Conservation (phyloP, 2,888 invertebrate species). For the Pseudococcus jackbeardsleyi region DNA sequence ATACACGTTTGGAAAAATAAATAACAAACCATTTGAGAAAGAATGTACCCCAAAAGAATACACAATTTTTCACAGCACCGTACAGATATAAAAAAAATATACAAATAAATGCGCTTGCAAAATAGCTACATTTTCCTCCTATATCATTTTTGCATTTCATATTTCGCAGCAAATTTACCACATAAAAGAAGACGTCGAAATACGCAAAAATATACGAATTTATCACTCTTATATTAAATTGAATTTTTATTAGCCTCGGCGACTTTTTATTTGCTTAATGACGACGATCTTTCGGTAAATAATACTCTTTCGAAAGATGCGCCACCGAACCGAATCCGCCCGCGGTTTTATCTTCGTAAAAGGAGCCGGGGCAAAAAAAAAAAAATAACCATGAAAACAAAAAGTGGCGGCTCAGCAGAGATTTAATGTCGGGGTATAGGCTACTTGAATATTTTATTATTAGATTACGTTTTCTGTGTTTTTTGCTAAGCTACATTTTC, state of each 20-base stretch:
- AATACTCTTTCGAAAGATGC: neutral
- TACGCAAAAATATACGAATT: slow-evolving; percentile 15
- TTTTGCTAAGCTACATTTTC: slow-evolving; percentile 14
- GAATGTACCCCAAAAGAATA: slow-evolving; percentile 31
- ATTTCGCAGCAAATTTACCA: slow-evolving; percentile 19
- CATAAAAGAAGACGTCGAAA: neutral
- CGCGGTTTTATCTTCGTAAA: neutral
- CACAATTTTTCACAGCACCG: neutral
- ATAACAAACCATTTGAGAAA: slow-evolving; percentile 43
- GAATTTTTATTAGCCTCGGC: slow-evolving; percentile 41
- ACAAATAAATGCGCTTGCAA: slow-evolving; percentile 21
- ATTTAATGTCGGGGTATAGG: slow-evolving; percentile 4
- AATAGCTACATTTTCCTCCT: slow-evolving; percentile 23
- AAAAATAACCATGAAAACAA: neutral
- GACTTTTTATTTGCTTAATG: slow-evolving; percentile 48
- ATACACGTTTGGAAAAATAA: neutral
- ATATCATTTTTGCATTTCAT: slow-evolving; percentile 45
- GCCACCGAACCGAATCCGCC: no score
- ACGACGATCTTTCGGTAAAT: neutral
- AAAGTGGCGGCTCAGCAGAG: neutral
- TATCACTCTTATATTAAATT: slow-evolving; percentile 30
- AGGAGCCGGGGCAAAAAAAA: neutral
- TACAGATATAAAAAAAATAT: slow-evolving; percentile 2
- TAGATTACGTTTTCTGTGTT: slow-evolving; percentile 31
- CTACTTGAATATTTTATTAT: slow-evolving; percentile 43